phyloP scores from a whole-genome alignment of 1,140 invertebrate genomes.

The Drosophila teissieri region DNA sequence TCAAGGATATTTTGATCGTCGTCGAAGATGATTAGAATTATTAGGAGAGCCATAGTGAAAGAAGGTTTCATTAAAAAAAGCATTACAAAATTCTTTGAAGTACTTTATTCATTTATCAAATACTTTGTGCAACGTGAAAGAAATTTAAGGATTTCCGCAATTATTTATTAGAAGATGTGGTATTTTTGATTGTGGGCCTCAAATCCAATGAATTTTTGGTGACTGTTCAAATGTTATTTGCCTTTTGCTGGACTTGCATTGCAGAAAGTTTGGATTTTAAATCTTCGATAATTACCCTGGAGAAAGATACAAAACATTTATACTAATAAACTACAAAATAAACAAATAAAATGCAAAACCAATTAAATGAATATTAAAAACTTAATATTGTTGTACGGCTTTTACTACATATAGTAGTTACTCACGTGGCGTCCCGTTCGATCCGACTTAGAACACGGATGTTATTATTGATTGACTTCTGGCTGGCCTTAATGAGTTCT shows the following conservation, averaged over 20 bases:
- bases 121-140: neutral
- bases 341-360: too few relatives aligned
- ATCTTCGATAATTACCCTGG: neutral
- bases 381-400: too few relatives aligned
- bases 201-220: too few relatives aligned
- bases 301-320: neutral
- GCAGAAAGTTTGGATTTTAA: neutral
- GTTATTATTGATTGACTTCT: neutral
- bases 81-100: slow-evolving; percentile 1
- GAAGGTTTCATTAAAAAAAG: slow-evolving; percentile 14
- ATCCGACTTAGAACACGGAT: neutral
- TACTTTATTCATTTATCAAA: neutral
- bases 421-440: slow-evolving; percentile 1
- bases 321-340: neutral
- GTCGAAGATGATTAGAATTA: slow-evolving; percentile 78
- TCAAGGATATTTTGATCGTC: slow-evolving; percentile 91
- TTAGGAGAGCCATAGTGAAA: neutral
- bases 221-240: too few relatives aligned
- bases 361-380: too few relatives aligned
- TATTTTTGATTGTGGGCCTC: too few relatives aligned
- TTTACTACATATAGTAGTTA: neutral
- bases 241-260: too few relatives aligned
- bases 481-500: neutral
- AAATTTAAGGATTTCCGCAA: too few relatives aligned
- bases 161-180: neutral